These are phyloP conservation scores for Graphium colonna DNA, from an alignment of 2,888 invertebrate genomes.

Conservation along the genomic window DNA sequence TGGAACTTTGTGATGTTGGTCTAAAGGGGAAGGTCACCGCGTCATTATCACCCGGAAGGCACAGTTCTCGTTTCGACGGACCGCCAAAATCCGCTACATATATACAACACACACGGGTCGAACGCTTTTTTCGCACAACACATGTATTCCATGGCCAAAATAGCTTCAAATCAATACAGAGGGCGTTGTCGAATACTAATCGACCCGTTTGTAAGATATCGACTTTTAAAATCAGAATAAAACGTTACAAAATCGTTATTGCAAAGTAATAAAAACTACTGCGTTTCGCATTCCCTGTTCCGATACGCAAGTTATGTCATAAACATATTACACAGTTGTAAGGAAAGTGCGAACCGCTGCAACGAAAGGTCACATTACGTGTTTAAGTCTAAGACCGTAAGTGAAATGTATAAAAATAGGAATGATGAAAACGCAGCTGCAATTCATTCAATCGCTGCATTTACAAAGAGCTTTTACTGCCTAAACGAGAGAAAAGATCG, in stretches of 20 bases:
- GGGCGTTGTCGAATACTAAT: too few species aligned
- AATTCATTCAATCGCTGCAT: constrained; percentile 10
- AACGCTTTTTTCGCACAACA: background rate
- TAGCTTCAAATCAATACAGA: too few species aligned
- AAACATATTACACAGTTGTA: background rate
- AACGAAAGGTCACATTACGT: background rate
- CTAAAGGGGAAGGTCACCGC: constrained; percentile 25
- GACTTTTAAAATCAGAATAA: too few species aligned
- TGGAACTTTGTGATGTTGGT: background rate
- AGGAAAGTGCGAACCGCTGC: background rate
- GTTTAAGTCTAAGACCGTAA: constrained; percentile 15
- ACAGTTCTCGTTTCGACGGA: constrained; percentile 51
- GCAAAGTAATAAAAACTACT: too few species aligned
- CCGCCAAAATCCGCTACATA: constrained; percentile 8
- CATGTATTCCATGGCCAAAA: too few species aligned
- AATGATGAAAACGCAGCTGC: constrained; percentile 6
- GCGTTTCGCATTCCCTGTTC: too few species aligned
- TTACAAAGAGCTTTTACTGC: too few species aligned
- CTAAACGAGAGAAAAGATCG: too few species aligned
- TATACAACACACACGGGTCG: constrained; percentile 7
- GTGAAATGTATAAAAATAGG: constrained; percentile 14
- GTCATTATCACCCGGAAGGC: constrained; percentile 55
- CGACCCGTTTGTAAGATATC: too few species aligned
- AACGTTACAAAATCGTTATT: too few species aligned
- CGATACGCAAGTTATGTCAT: too few species aligned